phyloP scores from a whole-genome alignment of 2,113 vertebrate species.

The Chrysochloris asiatica region DNA sequence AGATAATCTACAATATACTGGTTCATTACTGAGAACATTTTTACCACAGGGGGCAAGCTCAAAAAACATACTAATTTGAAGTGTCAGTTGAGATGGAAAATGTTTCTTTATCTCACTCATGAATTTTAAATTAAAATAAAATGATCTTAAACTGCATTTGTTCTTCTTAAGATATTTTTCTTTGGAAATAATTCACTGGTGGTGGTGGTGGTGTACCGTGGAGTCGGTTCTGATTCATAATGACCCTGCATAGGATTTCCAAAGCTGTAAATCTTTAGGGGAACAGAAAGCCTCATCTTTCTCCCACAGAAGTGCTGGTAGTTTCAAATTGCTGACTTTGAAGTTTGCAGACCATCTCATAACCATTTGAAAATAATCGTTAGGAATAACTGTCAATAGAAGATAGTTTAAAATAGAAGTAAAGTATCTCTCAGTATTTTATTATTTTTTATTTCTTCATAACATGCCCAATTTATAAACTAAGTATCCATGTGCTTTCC shows the following conservation, averaged over 20 bases:
- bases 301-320: too few species aligned
- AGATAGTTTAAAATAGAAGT: background rate
- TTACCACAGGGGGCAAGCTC: background rate
- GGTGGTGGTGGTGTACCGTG: too few species aligned
- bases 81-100: background rate
- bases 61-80: background rate
- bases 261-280: too few species aligned
- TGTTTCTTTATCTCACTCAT: background rate
- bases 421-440: background rate
- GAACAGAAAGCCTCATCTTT: too few species aligned
- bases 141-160: background rate
- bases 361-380: slow-evolving; percentile 33
- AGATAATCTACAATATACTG: background rate
- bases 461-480: background rate
- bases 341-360: too few species aligned
- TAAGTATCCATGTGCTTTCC: background rate
- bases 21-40: background rate
- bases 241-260: too few species aligned
- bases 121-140: slow-evolving; percentile 21
- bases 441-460: background rate
- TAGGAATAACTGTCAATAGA: background rate
- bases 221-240: too few species aligned
- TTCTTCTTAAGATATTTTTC: background rate
- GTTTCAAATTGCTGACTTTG: too few species aligned
- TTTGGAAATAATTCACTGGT: slow-evolving; percentile 22